Conservation (phyloP, 2,888 invertebrate genomes). For the Nemurella pictetii region DNA sequence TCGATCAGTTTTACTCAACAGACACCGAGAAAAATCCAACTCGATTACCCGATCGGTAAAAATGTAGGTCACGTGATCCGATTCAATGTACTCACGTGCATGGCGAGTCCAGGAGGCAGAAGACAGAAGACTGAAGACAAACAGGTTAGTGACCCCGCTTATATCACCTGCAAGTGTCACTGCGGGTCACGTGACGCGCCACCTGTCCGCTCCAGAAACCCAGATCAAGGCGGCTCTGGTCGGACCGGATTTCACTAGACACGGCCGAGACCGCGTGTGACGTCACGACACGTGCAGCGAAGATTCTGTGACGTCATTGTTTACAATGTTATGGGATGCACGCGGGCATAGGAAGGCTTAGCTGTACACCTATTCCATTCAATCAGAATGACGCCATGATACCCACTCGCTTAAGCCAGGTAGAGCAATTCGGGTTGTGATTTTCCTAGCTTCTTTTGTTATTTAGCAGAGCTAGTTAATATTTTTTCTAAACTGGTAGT, state of each 20-base stretch:
- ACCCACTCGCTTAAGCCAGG: no score
- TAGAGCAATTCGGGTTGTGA: no score
- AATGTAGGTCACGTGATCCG: background rate
- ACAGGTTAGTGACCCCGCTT: background rate
- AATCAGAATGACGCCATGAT: no score
- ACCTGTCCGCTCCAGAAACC: background rate
- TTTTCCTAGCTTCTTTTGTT: no score
- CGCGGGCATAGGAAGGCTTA: no score
- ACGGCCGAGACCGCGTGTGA: background rate
- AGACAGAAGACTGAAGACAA: background rate
- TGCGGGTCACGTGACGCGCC: background rate
- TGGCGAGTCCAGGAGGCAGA: background rate
- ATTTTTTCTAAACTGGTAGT: no score
- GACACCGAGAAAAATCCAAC: no score
- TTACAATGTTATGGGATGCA: no score
- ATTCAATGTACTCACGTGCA: background rate
- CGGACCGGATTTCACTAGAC: background rate
- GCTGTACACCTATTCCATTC: no score
- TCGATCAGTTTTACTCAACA: no score
- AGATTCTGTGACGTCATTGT: background rate
- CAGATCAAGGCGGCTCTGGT: background rate
- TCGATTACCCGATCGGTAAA: no score
- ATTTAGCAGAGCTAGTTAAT: no score
- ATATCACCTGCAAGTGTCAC: background rate
- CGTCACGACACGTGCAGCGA: background rate